Conservation (phyloP, 2,113 vertebrate genomes). For the Lathamus discolor region DNA sequence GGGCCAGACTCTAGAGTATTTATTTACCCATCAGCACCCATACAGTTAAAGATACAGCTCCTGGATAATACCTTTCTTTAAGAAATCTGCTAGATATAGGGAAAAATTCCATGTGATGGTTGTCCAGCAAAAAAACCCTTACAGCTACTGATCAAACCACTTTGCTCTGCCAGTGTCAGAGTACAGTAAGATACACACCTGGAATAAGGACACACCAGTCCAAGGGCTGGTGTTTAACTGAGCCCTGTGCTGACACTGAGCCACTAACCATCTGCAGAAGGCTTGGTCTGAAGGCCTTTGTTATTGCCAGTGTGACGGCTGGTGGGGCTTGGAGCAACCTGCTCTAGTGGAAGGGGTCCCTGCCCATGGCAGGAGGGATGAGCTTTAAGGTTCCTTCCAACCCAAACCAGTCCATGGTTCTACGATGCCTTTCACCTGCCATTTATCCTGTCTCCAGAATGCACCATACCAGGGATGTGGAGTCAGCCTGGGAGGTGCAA, state of each 20-base stretch:
- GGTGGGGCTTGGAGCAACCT: background rate
- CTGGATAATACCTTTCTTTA: background rate
- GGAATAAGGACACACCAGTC: background rate
- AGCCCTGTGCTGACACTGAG: background rate
- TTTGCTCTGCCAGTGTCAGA: background rate
- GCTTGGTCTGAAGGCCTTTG: background rate
- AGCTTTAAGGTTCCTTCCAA: background rate
- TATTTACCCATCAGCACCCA: background rate
- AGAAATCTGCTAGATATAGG: background rate
- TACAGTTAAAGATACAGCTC: background rate
- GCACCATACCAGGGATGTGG: accelerated
- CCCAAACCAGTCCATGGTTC: background rate
- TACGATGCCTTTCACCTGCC: background rate
- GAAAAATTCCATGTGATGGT: background rate
- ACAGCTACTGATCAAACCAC: background rate
- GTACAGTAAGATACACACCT: background rate
- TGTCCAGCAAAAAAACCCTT: background rate
- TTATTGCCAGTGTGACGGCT: background rate
- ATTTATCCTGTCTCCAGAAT: background rate
- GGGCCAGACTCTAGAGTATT: background rate
- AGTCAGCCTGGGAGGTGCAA: background rate
- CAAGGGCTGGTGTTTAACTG: background rate
- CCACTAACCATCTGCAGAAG: background rate
- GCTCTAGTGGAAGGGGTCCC: background rate
- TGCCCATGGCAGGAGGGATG: background rate